These are phyloP conservation scores for Acipenser ruthenus DNA, from an alignment of 2,797 vertebrate species.

Conservation along the genomic window DNA sequence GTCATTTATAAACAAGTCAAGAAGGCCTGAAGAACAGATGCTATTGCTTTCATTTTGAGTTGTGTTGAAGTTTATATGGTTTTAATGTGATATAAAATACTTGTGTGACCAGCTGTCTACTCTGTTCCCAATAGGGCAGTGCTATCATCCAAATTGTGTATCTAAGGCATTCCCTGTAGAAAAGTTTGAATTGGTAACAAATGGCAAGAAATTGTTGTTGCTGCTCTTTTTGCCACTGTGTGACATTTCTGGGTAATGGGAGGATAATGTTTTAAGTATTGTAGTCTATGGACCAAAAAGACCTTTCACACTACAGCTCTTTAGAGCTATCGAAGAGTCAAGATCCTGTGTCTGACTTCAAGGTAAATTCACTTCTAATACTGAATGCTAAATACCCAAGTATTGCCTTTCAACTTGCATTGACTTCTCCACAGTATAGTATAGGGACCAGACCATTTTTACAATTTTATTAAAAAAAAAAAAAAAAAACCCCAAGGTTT, in stretches of 20 bases:
- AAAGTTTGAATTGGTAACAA: background rate
- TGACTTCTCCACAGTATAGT: too few relatives aligned
- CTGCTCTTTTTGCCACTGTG: background rate
- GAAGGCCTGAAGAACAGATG: conserved; percentile 1
- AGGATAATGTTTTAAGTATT: too few relatives aligned
- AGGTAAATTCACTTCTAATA: too few relatives aligned
- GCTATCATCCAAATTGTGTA: background rate
- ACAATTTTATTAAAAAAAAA: too few relatives aligned
- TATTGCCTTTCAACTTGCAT: too few relatives aligned
- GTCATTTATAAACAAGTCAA: background rate
- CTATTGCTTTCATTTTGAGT: background rate
- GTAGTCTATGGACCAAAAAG: too few relatives aligned
- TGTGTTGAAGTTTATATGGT: background rate
- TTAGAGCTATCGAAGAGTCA: too few relatives aligned
- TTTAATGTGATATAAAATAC: conserved; percentile 3
- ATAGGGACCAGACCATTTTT: too few relatives aligned
- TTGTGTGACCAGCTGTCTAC: background rate
- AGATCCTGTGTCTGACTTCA: too few relatives aligned
- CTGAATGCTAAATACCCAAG: too few relatives aligned
- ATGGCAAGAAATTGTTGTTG: background rate
- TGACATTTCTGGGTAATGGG: background rate
- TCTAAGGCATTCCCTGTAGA: background rate
- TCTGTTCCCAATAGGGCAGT: background rate
- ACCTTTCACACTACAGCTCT: too few relatives aligned
- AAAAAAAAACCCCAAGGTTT: too few relatives aligned